A percentile compares a stretch with the other conserved stretches of the same genome.
Evolutionary conservation across 2,113 vertebrate genomes (phyloP).

Genomic region (Carassius gibelio): DNA sequence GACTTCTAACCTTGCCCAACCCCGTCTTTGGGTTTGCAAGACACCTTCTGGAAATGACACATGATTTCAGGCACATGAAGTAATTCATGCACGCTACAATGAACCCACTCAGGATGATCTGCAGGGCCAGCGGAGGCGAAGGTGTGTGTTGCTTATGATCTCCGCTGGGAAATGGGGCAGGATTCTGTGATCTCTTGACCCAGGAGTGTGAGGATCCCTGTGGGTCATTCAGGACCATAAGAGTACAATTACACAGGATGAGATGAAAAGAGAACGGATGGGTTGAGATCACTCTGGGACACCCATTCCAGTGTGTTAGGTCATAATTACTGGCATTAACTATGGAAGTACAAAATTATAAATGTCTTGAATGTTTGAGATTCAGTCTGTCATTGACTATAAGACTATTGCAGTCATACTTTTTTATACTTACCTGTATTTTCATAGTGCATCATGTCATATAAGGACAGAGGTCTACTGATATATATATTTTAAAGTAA

Average conservation of each 20-base stretch:
- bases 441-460: neutral
- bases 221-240: constrained; percentile 47
- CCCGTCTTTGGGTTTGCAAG: constrained; percentile 30
- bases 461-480: neutral
- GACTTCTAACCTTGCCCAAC: constrained; percentile 27
- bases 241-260: constrained; percentile 48
- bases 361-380: neutral
- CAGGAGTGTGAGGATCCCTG: constrained; percentile 60
- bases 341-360: neutral
- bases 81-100: constrained; percentile 59
- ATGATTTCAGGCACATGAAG: constrained; percentile 64
- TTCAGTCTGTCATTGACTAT: neutral
- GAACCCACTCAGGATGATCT: constrained; percentile 61
- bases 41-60: constrained; percentile 55
- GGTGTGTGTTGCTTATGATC: constrained; percentile 61
- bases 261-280: constrained; percentile 36
- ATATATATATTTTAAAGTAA: neutral
- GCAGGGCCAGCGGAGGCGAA: constrained; percentile 54
- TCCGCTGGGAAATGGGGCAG: constrained; percentile 59
- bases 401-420: too few species aligned
- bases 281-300: constrained; percentile 19
- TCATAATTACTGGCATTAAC: constrained; percentile 61
- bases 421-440: neutral
- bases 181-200: constrained; percentile 62
- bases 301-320: constrained; percentile 48